Conservation (phyloP, 2,888 invertebrate genomes). For the Rhorus exstirpatorius region DNA sequence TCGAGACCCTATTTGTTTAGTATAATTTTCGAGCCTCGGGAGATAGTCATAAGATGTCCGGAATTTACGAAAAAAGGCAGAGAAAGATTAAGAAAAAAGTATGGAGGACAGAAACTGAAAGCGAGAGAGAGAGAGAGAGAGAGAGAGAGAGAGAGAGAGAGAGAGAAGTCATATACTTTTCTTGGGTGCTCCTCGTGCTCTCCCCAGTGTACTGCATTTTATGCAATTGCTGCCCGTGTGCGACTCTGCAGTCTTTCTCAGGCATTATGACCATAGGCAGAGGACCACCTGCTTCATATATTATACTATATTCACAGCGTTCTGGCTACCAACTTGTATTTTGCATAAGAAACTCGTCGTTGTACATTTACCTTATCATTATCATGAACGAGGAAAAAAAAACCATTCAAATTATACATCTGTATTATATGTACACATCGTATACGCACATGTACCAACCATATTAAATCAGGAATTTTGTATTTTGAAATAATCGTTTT, state of each 20-base stretch:
- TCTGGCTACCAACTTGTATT: slow-evolving; percentile 40
- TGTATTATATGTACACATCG: too few species aligned
- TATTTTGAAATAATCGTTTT: not conserved
- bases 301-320: slow-evolving; percentile 16
- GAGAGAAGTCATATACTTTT: slow-evolving; percentile 74
- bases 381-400: slow-evolving; percentile 33
- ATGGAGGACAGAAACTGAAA: slow-evolving; percentile 14
- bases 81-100: not conserved
- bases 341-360: slow-evolving; percentile 60
- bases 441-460: not conserved
- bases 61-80: not conserved
- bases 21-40: not conserved
- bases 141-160: slow-evolving; percentile 70
- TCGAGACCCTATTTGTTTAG: not conserved
- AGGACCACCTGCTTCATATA: slow-evolving; percentile 52
- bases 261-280: slow-evolving; percentile 40
- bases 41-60: too few species aligned
- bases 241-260: slow-evolving; percentile 25
- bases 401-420: not conserved
- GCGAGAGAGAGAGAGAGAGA: slow-evolving; percentile 37
- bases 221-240: slow-evolving; percentile 51
- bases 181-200: slow-evolving; percentile 59
- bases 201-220: slow-evolving; percentile 46
- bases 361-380: slow-evolving; percentile 48
- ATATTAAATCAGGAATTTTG: not conserved